These are phyloP conservation scores for Aphelocoma californica DNA, from an alignment of 2,797 vertebrate species.

Conservation along the genomic window DNA sequence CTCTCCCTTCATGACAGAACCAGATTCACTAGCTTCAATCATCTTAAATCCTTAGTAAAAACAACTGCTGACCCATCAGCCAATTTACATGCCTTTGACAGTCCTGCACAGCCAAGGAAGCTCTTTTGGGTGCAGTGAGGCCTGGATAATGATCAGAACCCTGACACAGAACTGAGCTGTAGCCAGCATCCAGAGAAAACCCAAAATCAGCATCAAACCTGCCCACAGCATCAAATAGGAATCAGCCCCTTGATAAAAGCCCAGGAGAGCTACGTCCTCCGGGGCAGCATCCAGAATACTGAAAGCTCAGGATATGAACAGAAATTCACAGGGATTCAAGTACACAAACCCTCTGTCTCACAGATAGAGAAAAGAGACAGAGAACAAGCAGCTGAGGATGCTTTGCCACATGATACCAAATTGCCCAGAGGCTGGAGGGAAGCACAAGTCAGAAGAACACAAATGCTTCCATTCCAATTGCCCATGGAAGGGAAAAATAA, in stretches of 20 bases:
- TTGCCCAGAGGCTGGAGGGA: not conserved
- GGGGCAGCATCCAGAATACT: not conserved
- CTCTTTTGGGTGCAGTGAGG: not conserved
- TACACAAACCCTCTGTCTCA: not conserved
- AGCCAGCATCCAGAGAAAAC: not conserved
- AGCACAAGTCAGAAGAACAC: not conserved
- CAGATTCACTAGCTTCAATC: not conserved
- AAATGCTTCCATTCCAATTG: not conserved
- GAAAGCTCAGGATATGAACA: not conserved
- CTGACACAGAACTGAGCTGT: not conserved
- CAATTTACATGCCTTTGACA: not conserved
- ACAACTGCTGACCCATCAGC: not conserved
- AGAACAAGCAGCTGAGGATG: not conserved
- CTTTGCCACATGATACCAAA: fast-evolving
- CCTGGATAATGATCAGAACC: not conserved
- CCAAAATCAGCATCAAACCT: not conserved
- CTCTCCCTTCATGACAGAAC: not conserved
- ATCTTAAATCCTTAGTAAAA: not conserved
- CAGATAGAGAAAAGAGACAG: not conserved
- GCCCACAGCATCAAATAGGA: not conserved
- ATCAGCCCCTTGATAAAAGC: not conserved
- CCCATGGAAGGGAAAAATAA: not conserved
- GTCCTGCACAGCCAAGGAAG: not conserved
- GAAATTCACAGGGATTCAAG: not conserved
- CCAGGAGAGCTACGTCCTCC: not conserved